Base-by-base conservation (phyloP, 2,113 vertebrate species). In the Eurystomus gularis region DNA sequence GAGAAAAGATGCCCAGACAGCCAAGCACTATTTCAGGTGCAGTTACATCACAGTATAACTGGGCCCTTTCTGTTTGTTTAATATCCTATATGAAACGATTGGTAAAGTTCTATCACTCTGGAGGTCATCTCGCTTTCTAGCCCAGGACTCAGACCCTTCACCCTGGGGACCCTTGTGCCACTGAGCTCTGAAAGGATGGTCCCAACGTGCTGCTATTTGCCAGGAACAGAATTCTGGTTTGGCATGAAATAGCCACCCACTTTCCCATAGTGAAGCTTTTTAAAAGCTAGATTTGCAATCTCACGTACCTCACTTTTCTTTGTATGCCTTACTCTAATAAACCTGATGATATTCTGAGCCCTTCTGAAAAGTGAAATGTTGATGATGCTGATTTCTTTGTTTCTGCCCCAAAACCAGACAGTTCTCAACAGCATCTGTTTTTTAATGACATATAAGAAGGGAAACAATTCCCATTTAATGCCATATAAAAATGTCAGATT, bases 171-270 rank as follows among this genome's bases (percentile, higher is more conserved):
- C 37, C 19, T 4, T 46, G 23, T 33, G 20, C 44, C 49, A 15
- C 54, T 52, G 24, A 52, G 46, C 42, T 75, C 55, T 4, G 6
- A 42, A 89, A 82, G 57, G 37, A 58, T 1, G 2, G 12, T 75
- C 42, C 33, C 25, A 39, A 58, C 52, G 69, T 0, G 0, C 58
- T 0, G 2, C 24, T 72, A 0, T 70, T 77, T 62, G 16, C 48
- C 42, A 24, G 7, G 18, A 64, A 42, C 46, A 78, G 51, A 78
- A 58, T 42, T 86, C 19, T 14, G 2, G 3, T 54, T 88, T 61
- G 57, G 21, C 26, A 23, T 24, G 24, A 68, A 79, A 81, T 26
- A 79, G 19, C 21, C 39, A 75, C 35, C 9, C 24, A 14, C 18
- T 52, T 87, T 64, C 12, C 35, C 0, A 0, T 28, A n/a, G 61